Conservation (phyloP, 2,113 vertebrate species). For the Origma solitaria region DNA sequence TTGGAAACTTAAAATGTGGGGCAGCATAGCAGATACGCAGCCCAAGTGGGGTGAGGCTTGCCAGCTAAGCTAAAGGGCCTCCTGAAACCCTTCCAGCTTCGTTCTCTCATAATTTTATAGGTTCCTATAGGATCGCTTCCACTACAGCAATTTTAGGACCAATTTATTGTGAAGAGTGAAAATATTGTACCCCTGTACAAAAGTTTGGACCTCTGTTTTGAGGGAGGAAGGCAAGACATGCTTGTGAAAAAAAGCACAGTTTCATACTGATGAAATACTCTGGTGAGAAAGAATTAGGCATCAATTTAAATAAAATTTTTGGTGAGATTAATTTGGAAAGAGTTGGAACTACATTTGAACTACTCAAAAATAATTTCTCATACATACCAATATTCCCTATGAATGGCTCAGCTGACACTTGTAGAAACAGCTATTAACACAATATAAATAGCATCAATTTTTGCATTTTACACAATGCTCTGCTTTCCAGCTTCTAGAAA, state of each 20-base stretch:
- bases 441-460: slow-evolving; percentile 14
- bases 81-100: not conserved
- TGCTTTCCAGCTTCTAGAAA: slow-evolving; percentile 10
- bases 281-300: not conserved
- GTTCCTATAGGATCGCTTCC: not conserved
- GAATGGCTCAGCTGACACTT: slow-evolving; percentile 44
- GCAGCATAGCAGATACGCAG: not conserved
- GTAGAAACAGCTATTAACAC: slow-evolving; percentile 28
- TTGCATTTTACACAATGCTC: not conserved
- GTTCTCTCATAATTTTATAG: not conserved
- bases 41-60: accelerated
- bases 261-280: not conserved
- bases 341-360: not conserved
- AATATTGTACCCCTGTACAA: not conserved
- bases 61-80: not conserved
- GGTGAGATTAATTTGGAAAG: not conserved
- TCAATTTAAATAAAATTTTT: not conserved
- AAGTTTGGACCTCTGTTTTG: not conserved
- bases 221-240: not conserved
- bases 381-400: not conserved
- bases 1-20: not conserved
- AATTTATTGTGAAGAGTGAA: not conserved
- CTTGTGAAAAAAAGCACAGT: not conserved
- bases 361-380: slow-evolving; percentile 26
- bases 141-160: not conserved